Evolutionary conservation across 2,888 invertebrate species (phyloP), one percentile per base, ranked within the genome.

Genomic region (Eupithecia subfuscata): DNA sequence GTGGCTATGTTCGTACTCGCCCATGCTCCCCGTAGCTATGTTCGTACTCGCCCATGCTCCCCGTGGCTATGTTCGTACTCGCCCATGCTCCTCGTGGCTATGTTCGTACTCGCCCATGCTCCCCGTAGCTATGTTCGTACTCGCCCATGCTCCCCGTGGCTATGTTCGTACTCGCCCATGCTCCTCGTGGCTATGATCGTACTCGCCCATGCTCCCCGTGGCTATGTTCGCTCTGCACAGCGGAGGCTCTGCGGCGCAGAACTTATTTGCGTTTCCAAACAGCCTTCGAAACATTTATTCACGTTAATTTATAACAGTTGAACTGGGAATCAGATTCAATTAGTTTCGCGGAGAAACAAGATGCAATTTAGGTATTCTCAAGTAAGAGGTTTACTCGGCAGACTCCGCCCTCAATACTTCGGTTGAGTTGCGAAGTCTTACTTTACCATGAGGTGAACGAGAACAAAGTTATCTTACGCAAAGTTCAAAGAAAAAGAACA

Each of bases 201-300:
- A n/a, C n/a, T n/a, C n/a, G n/a, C n/a, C n/a, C n/a, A n/a, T 1
- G 18, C 16, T 48, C 6, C 0, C 11, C 11, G 45, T 64, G 37
- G 25, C 2, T 4, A 5, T 6, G 43, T 30, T 37, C 8, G 0
- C 25, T 73, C 80, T 79, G 79, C 73, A 12, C 14, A 4, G 60
- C 60, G 60, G 73, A 78, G 77, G 72, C 76, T 81, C 76, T 73
- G 76, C 75, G 70, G 78, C 67, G 75, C 43, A 75, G 75, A 78
- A 78, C 83, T 83, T 75, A 75, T 76, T 79, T 74, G 71, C 74
- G 76, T 79, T 70, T 72, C 74, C 74, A 77, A 70, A 75, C 77
- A 75, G 77, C 68, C 74, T 77, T 75, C 74, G 74, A 72, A 77
- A 77, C 77, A 77, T 77, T 77, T 77, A 77, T 77, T 75, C 63